Evolutionary conservation across 2,888 invertebrate species (phyloP).

Genomic region (Ophioninae sp.): DNA sequence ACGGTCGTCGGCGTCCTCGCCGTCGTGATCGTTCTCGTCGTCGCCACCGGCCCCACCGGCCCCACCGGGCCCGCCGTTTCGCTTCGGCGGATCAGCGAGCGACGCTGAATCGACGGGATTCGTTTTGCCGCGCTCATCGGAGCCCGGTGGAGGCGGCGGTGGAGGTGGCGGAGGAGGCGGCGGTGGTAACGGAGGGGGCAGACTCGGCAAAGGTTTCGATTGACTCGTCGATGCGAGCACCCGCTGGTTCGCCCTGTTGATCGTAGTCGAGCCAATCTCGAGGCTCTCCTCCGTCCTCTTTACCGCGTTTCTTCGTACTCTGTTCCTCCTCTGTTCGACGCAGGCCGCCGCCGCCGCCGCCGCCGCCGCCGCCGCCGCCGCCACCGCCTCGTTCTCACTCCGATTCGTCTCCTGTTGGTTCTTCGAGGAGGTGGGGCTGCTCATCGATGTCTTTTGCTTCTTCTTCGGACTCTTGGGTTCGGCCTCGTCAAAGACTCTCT

Average conservation of each 20-base stretch:
- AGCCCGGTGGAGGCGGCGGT: conserved; percentile 39
- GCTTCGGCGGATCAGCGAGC: conserved; percentile 79
- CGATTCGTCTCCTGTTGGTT: conserved; percentile 63
- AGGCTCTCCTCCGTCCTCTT: conserved; percentile 67
- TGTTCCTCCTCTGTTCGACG: conserved; percentile 58
- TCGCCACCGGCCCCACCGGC: conserved; percentile 55
- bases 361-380: background rate
- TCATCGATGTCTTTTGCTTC: conserved; percentile 72
- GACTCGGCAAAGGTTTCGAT: conserved; percentile 67
- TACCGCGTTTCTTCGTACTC: conserved; percentile 62
- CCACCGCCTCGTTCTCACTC: conserved; percentile 49
- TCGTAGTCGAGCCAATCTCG: conserved; percentile 41
- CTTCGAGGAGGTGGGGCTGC: conserved; percentile 40
- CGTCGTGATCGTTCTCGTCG: conserved; percentile 79
- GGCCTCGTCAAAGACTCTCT: conserved; percentile 75
- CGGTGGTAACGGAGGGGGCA: conserved; percentile 50
- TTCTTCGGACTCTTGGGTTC: conserved; percentile 78
- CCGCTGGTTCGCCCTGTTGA: conserved; percentile 78
- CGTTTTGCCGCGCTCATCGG: conserved; percentile 66
- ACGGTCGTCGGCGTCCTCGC: conserved; percentile 72
- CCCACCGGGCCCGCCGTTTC: conserved; percentile 60
- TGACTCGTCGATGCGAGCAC: conserved; percentile 76
- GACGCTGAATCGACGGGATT: conserved; percentile 78
- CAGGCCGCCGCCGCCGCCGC: background rate
- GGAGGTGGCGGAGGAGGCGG: conserved; percentile 56